phyloP scores from a whole-genome alignment of 2,888 invertebrate genomes.

The Nephrotoma appendiculata region DNA sequence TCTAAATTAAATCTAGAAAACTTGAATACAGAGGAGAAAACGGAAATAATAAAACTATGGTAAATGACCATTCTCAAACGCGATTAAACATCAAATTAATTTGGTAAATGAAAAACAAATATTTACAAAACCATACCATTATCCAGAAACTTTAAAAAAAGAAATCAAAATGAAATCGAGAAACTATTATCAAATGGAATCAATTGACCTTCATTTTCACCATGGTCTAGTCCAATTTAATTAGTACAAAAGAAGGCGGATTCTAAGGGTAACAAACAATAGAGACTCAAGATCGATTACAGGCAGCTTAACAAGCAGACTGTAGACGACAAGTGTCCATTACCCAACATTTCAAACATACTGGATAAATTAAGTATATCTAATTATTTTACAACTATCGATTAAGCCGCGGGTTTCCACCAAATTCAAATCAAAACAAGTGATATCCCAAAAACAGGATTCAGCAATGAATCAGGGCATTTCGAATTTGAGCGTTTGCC shows the following conservation, averaged over 20 bases:
- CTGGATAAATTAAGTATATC: neutral
- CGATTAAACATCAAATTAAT: neutral
- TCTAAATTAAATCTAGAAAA: neutral
- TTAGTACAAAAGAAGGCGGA: no score
- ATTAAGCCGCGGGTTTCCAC: neutral
- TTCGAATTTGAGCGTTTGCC: neutral
- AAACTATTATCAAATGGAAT: neutral
- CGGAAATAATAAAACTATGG: neutral
- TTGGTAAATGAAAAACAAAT: neutral
- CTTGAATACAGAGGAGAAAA: neutral
- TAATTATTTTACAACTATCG: neutral
- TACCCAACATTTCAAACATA: conserved; percentile 13
- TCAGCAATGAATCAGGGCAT: neutral
- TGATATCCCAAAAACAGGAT: neutral
- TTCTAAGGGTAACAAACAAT: neutral
- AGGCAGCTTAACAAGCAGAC: neutral
- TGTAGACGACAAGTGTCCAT: neutral
- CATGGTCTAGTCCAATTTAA: no score
- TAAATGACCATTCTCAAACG: neutral
- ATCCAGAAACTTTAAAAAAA: neutral
- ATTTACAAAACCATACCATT: neutral
- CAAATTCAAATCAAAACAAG: neutral
- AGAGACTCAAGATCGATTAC: neutral
- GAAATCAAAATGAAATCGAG: neutral
- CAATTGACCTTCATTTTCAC: no score